These are phyloP conservation scores for Phalacrocorax pelagicus DNA, from an alignment of 2,113 vertebrate species.

Conservation along the genomic window DNA sequence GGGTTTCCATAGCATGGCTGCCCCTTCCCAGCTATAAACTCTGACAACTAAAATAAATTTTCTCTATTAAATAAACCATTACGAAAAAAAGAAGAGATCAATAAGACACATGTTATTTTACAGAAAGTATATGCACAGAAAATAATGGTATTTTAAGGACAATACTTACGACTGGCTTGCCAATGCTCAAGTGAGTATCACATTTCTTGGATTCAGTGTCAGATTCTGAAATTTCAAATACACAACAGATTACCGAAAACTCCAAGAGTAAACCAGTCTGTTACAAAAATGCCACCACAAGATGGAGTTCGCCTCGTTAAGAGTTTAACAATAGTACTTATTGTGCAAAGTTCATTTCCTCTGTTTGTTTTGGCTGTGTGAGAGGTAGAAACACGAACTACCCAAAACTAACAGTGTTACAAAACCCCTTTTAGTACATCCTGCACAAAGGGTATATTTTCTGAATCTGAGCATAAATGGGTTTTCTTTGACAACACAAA, in stretches of 20 bases:
- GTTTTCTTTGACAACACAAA: conserved; percentile 8
- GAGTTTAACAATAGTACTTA: conserved; percentile 40
- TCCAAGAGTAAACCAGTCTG: background rate
- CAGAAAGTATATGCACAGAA: background rate
- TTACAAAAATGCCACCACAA: conserved; percentile 41
- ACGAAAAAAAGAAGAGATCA: background rate
- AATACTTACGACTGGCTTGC: conserved; percentile 79
- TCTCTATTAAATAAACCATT: background rate
- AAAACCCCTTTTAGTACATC: conserved; percentile 39
- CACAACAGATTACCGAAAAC: conserved; percentile 30
- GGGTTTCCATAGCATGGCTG: background rate
- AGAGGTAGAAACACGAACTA: conserved; percentile 26
- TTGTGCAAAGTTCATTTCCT: conserved; percentile 57
- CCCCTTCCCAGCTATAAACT: background rate
- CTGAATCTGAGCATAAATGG: background rate
- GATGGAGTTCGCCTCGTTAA: conserved; percentile 31
- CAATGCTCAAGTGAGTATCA: conserved; percentile 69
- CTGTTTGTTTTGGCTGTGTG: conserved; percentile 53
- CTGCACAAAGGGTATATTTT: conserved; percentile 54
- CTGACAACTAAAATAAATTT: background rate
- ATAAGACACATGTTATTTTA: background rate
- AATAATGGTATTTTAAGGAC: background rate
- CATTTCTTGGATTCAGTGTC: conserved; percentile 72
- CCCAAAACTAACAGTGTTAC: conserved; percentile 54
- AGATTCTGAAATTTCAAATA: conserved; percentile 68